A percentile compares a stretch with the other conserved stretches of the same genome.
phyloP scores from a whole-genome alignment of 2,113 vertebrate species.

The Serilophus lunatus region DNA sequence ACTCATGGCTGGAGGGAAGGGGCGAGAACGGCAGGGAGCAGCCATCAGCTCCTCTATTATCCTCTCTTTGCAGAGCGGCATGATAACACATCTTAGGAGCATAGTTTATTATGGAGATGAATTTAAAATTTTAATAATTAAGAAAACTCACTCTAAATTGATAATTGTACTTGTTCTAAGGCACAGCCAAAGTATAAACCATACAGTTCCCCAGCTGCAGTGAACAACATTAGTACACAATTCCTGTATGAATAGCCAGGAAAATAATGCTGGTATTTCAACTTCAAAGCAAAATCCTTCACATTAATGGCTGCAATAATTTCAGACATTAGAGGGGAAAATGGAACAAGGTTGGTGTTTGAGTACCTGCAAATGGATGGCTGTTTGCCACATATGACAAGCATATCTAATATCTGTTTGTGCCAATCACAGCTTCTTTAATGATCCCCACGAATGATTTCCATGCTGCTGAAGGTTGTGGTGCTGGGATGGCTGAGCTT shows the following conservation, averaged over 20 bases:
- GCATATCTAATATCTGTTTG: not conserved
- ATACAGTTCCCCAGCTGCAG: not conserved
- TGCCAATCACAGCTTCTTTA: not conserved
- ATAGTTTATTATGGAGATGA: not conserved
- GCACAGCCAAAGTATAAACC: not conserved
- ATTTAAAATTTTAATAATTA: not conserved
- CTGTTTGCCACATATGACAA: not conserved
- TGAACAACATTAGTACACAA: not conserved
- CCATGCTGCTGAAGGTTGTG: not conserved
- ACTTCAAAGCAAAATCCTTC: not conserved
- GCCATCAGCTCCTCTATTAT: rapidly evolving
- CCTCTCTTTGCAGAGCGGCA: not conserved
- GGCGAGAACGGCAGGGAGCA: not conserved
- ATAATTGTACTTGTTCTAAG: not conserved
- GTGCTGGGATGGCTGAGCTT: not conserved
- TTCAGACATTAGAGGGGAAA: not conserved
- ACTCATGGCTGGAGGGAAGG: not conserved
- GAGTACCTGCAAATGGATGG: not conserved
- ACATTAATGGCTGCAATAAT: not conserved
- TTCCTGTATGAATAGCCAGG: not conserved
- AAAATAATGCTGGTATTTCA: not conserved
- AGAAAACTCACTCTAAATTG: not conserved
- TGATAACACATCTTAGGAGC: not conserved
- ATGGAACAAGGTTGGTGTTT: not conserved
- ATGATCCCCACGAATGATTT: not conserved